Conservation (phyloP, 2,888 invertebrate species). For the Diarsia brunnea region DNA sequence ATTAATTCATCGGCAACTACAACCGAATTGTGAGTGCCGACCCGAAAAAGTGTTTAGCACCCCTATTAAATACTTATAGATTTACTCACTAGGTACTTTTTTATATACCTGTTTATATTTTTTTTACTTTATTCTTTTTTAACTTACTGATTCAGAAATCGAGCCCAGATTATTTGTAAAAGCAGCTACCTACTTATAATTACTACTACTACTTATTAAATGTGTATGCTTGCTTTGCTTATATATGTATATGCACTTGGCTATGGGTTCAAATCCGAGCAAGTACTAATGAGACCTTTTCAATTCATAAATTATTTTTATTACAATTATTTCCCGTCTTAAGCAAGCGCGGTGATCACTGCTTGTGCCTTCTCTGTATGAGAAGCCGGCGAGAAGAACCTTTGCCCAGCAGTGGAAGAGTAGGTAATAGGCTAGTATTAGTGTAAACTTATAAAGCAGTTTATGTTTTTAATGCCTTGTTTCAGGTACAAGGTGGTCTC, state of each 20-base stretch:
- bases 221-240: no score
- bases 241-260: no score
- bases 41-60: background rate
- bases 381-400: no score
- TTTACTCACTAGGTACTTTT: no score
- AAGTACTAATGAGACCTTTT: background rate
- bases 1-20: background rate
- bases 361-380: background rate
- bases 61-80: background rate
- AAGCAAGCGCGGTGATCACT: background rate
- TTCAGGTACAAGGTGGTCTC: conserved; percentile 61
- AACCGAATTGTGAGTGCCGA: background rate
- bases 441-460: background rate
- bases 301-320: no score
- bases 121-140: no score
- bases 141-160: background rate
- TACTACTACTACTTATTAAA: no score
- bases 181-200: no score
- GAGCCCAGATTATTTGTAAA: background rate
- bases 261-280: background rate
- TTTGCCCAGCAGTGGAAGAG: background rate
- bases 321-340: no score
- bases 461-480: background rate
- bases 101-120: no score
- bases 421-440: background rate